Base-by-base conservation (phyloP, 53 echinoderm and acorn worm genomes). In the Mesocentrotus franciscanus region DNA sequence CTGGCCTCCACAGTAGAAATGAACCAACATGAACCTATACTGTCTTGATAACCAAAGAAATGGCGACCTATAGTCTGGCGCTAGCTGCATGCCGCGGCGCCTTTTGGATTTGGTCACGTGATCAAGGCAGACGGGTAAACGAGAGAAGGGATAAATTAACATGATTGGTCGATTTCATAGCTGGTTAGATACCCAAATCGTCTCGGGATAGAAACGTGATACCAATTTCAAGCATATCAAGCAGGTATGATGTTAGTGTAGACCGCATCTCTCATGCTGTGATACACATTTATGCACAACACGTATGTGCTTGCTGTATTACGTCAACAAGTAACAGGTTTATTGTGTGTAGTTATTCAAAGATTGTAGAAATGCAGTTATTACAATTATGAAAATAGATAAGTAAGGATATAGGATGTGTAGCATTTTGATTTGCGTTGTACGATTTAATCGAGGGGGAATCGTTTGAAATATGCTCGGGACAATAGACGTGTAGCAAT, bases 121-220 rank as follows among this genome's bases (percentile, higher is more conserved):
- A 81, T 36, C 6, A 81, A 27, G 9, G 18, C 81, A 39, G 81
- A 81, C 81, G 6, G 42, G 6, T 81, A 39, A 42, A 42, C 81
- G 81, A 36, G 36, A 81, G 42, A 81, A 81, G 42, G 36, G 42
- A 36, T 81, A 42, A 81, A 39, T 18, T 42, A 42, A 81, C 42
- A 81, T 81, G 42, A 81, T 81, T 39, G 42, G 81, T 81, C 42
- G 81, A 42, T 81, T 81, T 81, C 81, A 81, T 81, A 81, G 81
- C 42, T 81, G 39, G 81, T 81, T 81, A 81, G 81, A 81, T 81
- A 42, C 81, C 20, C 42, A 81, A 81, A 39, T 81, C 81, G 81
- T 81, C 36, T 81, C 17, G 36, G 1, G 22, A 20, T 81, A 81
- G 81, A 81, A 81, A 81, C 36, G 81, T 81, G 81, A 81, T 81